Conservation (phyloP, 2,888 invertebrate species). For the Leucoptera coffeella region DNA sequence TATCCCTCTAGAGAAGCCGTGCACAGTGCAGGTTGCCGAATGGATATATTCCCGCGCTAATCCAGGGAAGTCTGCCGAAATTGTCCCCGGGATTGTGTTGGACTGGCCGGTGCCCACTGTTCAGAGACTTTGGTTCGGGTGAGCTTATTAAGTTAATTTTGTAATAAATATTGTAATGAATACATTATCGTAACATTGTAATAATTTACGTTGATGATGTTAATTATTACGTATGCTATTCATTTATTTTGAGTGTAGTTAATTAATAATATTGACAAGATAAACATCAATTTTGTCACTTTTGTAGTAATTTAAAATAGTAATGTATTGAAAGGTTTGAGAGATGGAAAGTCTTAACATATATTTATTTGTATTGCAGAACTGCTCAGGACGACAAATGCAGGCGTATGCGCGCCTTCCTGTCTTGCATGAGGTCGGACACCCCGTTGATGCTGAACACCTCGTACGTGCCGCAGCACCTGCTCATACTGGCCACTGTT, state of each 20-base stretch:
- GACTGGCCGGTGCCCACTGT: conserved; percentile 92
- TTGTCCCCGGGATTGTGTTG: conserved; percentile 72
- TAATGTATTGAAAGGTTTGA: too few species aligned
- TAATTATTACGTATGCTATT: too few species aligned
- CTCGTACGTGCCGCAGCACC: conserved; percentile 81
- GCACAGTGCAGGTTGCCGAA: conserved; percentile 66
- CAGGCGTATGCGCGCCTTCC: conserved; percentile 73
- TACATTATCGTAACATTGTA: too few species aligned
- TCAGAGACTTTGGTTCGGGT: conserved; percentile 88
- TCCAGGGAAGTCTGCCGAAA: conserved; percentile 65
- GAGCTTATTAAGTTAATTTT: conserved; percentile 20
- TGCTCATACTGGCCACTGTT: conserved; percentile 81
- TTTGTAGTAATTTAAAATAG: too few species aligned
- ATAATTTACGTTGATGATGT: too few species aligned
- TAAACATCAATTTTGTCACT: too few species aligned
- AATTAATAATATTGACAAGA: too few species aligned
- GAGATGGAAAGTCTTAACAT: too few species aligned
- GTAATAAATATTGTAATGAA: too few species aligned
- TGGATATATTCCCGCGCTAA: conserved; percentile 79
- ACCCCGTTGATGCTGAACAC: conserved; percentile 81
- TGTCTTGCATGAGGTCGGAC: conserved; percentile 84
- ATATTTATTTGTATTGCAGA: conserved; percentile 23
- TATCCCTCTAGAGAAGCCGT: conserved; percentile 21
- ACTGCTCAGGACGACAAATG: conserved; percentile 81
- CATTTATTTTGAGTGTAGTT: too few species aligned